A percentile compares a stretch with the other conserved stretches of the same genome.
Conservation (phyloP, 2,113 vertebrate genomes). For the Bos indicus region DNA sequence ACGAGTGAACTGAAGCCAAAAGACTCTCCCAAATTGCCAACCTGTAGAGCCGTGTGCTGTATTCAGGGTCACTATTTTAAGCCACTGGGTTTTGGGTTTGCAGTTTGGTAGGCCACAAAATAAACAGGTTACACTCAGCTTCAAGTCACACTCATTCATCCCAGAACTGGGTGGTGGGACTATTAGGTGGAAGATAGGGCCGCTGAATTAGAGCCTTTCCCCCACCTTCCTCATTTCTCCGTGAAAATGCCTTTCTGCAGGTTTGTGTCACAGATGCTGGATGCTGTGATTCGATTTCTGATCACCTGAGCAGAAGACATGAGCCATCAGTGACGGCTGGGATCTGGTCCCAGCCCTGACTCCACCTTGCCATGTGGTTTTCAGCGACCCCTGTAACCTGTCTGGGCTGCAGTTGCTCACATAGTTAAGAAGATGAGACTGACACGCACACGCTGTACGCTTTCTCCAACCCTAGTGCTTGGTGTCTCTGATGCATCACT, state of each 20-base stretch:
- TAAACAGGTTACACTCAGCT: not conserved
- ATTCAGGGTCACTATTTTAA: not conserved
- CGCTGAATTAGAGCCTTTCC: not conserved
- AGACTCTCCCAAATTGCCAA: not conserved
- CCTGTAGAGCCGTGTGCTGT: not conserved
- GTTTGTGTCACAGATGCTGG: not conserved
- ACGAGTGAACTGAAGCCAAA: not conserved
- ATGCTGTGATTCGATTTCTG: not conserved
- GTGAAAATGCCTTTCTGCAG: too few species aligned
- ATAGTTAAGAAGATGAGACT: not conserved
- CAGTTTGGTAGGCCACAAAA: not conserved
- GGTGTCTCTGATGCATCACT: not conserved
- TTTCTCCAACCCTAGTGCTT: not conserved
- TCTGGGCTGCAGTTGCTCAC: not conserved
- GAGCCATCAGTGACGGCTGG: not conserved
- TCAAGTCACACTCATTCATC: not conserved
- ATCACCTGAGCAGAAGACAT: not conserved
- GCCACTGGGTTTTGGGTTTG: not conserved
- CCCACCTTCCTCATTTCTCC: not conserved
- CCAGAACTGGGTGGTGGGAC: not conserved
- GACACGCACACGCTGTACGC: fast-evolving
- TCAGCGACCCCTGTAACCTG: not conserved
- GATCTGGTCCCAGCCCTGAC: not conserved
- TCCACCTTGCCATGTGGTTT: not conserved
- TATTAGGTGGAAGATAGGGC: not conserved